phyloP scores from a whole-genome alignment of 1,140 invertebrate genomes.

The Tribolium madens region DNA sequence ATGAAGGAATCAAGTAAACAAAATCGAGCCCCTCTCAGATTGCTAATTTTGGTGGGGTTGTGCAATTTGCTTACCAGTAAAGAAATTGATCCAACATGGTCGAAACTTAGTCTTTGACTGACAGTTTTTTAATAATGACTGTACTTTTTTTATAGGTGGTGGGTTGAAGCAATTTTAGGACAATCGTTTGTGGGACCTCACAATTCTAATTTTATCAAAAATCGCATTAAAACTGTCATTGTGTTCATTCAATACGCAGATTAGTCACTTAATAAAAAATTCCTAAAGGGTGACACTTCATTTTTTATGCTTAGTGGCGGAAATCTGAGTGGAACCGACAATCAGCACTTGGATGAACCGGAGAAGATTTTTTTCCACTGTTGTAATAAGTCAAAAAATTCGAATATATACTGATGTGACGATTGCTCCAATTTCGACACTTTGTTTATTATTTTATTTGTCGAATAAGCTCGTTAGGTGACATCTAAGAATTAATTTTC shows the following conservation, averaged over 20 bases:
- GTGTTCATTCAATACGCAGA: neutral
- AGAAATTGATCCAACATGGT: neutral
- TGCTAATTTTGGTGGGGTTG: slow-evolving; percentile 8
- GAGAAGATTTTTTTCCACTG: neutral
- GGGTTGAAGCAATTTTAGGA: neutral
- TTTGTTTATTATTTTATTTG: neutral
- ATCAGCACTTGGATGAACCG: neutral
- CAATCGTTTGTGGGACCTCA: slow-evolving; percentile 1
- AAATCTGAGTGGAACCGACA: neutral
- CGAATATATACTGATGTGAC: neutral
- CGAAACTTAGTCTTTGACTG: neutral
- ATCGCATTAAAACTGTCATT: neutral
- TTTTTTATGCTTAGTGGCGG: neutral
- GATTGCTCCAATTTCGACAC: neutral
- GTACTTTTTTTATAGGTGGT: neutral
- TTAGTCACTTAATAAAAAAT: neutral
- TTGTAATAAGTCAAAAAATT: neutral
- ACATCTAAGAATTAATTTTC: neutral
- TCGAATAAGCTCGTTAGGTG: neutral
- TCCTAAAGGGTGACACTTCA: neutral
- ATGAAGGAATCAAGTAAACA: slow-evolving; percentile 19
- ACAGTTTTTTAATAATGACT: neutral
- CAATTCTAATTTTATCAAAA: too few relatives aligned
- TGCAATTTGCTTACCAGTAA: neutral
- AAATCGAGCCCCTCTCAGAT: neutral